phyloP scores from a whole-genome alignment of 2,888 invertebrate genomes.

The Linyphia triangularis region DNA sequence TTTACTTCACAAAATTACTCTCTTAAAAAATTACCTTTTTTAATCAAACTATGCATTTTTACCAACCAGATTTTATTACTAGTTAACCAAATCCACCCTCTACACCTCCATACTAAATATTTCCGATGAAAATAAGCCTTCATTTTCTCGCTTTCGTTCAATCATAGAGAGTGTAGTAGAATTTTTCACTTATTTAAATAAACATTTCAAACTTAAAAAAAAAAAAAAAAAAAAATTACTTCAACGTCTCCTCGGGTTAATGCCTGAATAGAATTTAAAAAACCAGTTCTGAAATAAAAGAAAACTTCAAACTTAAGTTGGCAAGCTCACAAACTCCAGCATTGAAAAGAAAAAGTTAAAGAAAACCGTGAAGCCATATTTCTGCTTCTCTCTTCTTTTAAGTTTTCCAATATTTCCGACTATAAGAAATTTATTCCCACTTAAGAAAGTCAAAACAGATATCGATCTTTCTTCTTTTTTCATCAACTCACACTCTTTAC shows the following conservation, averaged over 20 bases:
- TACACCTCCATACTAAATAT: too few relatives aligned
- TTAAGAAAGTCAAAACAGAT: conserved; percentile 73
- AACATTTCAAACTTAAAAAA: conserved; percentile 39
- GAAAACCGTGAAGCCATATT: conserved; percentile 72
- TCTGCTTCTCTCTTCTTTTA: conserved; percentile 28
- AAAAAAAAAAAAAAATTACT: neutral
- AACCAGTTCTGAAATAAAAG: conserved; percentile 42
- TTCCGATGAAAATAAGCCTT: too few relatives aligned
- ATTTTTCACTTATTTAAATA: conserved; percentile 19
- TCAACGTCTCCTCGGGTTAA: conserved; percentile 11
- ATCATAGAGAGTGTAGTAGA: too few relatives aligned
- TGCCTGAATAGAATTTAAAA: conserved; percentile 53
- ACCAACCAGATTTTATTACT: too few relatives aligned
- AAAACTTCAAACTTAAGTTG: conserved; percentile 47
- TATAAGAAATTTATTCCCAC: conserved; percentile 73
- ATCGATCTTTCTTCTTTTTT: conserved; percentile 64
- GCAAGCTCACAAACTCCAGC: conserved; percentile 47
- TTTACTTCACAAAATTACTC: too few relatives aligned
- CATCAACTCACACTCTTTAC: conserved; percentile 29
- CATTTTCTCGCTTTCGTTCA: too few relatives aligned
- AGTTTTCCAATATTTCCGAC: conserved; percentile 71
- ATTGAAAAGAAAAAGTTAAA: conserved; percentile 44
- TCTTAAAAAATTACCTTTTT: too few relatives aligned
- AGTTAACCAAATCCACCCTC: too few relatives aligned
- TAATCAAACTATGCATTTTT: too few relatives aligned